Base-by-base conservation (phyloP, 92 coral and sea anemone genomes). In the Galaxea fascicularis region DNA sequence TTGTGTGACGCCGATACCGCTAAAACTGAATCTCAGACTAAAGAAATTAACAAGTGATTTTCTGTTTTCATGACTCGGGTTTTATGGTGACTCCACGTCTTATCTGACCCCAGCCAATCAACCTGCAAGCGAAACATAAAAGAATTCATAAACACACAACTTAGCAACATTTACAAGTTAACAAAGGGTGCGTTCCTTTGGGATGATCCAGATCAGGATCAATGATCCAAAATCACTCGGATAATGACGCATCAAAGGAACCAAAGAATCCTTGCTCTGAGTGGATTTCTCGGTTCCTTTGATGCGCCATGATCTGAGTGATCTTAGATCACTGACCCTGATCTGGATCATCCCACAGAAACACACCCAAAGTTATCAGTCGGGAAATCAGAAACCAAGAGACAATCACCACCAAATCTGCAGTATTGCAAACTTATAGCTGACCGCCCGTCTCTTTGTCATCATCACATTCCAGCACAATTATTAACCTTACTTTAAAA, bases 21-120 rank as follows among this genome's bases (percentile, higher is more conserved):
- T 56, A 51, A 10, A 4, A 17, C 25, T 27, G 47, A 12, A 13
- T 71, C 17, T 15, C 7, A n/a, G 60, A 21, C 56, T 77, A 24
- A 18, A 59, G 39, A 41, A 74, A 10, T 29, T 15, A 76, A 13
- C 17, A 26, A 26, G 22, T 16, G 31, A 16, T 14, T 28, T 22
- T 20, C n/a, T 17, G 22, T 4, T 82, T 53, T 68, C 66, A 82
- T 15, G 94, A 83, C 74, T 94, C 98, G 26, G 98, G 95, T 85
- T 94, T 96, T 78, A 96, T 94, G 24, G 99, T 96, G 8, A 96
- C 92, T 49, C 99, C 99, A 46, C 99, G 79, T 85, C 99, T 78
- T 60, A 96, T 96, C 78, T 96, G 98, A 16, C 99, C 99, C 99
- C 99, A 96, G 45, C 99, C 99, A 73, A 96, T 96, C 53, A 96